These are phyloP conservation scores for Ptychobarbus kaznakovi DNA, from an alignment of 2,797 vertebrate species.

Conservation along the genomic window DNA sequence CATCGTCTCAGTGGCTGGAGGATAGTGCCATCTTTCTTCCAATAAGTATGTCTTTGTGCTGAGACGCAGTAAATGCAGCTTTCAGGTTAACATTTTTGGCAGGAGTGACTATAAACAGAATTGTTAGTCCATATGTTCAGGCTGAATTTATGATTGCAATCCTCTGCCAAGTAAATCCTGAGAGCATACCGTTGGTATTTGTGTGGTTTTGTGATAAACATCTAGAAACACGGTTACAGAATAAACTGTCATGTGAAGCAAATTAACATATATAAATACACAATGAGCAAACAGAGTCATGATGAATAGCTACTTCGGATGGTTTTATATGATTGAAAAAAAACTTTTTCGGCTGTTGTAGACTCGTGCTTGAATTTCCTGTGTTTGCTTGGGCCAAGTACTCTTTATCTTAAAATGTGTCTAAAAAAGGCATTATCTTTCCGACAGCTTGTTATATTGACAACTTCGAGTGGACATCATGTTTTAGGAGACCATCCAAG, in stretches of 20 bases:
- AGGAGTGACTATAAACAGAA: constrained; percentile 23
- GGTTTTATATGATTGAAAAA: not conserved
- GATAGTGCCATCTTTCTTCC: constrained; percentile 42
- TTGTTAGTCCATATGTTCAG: constrained; percentile 36
- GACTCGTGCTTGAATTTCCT: not conserved
- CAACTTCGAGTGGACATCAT: constrained; percentile 65
- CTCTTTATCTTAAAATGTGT: constrained; percentile 44
- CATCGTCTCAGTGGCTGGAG: constrained; percentile 23
- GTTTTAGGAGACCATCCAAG: constrained; percentile 41
- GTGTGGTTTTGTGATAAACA: constrained; percentile 36
- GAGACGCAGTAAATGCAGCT: constrained; percentile 36
- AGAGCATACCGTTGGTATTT: constrained; percentile 10
- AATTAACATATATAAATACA: constrained; percentile 18
- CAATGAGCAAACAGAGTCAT: not conserved
- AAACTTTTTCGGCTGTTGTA: not conserved
- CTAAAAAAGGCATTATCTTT: constrained; percentile 58
- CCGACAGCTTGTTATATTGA: constrained; percentile 63
- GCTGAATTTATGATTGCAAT: constrained; percentile 28
- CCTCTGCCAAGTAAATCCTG: constrained; percentile 13
- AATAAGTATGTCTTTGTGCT: constrained; percentile 43
- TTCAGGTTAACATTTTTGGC: constrained; percentile 44
- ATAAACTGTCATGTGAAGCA: constrained; percentile 25
- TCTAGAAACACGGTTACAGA: constrained; percentile 6
- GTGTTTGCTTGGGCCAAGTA: constrained; percentile 53
- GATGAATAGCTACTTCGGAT: not conserved